A percentile compares a stretch with the other conserved stretches of the same genome.
These are phyloP conservation scores for Polietes domitor DNA, from an alignment of 2,888 invertebrate genomes.

Conservation along the genomic window DNA sequence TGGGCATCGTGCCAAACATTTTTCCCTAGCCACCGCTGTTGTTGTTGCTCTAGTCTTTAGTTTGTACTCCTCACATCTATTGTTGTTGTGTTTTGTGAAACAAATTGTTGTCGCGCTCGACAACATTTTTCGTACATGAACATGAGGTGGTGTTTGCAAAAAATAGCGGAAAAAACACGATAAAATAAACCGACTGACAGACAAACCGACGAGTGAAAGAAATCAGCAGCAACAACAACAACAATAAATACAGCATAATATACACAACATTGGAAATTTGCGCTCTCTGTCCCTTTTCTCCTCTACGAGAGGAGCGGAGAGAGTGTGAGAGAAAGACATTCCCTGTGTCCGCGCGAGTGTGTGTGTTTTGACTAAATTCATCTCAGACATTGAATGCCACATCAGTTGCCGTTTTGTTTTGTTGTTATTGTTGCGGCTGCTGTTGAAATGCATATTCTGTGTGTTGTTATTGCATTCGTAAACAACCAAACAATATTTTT, in stretches of 20 bases:
- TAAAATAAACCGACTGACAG: constrained; percentile 34
- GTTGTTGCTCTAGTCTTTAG: constrained; percentile 44
- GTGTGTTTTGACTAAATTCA: neutral
- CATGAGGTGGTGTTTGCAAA: constrained; percentile 38
- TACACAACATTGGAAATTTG: neutral
- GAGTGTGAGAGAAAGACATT: neutral
- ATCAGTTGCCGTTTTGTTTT: constrained; percentile 28
- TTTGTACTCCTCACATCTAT: neutral
- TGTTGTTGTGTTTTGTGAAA: constrained; percentile 71
- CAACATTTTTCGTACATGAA: constrained; percentile 74
- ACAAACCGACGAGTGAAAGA: constrained; percentile 13
- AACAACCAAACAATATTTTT: constrained; percentile 35
- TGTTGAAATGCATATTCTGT: constrained; percentile 28
- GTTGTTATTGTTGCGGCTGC: neutral
- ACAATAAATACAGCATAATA: neutral
- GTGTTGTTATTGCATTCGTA: constrained; percentile 51
- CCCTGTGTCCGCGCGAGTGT: neutral
- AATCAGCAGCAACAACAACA: neutral
- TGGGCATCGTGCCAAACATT: constrained; percentile 77
- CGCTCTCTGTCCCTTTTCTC: neutral
- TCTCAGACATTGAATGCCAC: constrained; percentile 51
- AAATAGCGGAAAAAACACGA: constrained; percentile 11
- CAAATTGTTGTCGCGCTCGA: constrained; percentile 79
- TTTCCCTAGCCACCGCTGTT: constrained; percentile 26
- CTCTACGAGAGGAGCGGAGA: neutral